Evolutionary conservation across 2,797 vertebrate genomes (phyloP), one percentile per base, ranked within the genome.

Genomic region (Enteromius anoplus): DNA sequence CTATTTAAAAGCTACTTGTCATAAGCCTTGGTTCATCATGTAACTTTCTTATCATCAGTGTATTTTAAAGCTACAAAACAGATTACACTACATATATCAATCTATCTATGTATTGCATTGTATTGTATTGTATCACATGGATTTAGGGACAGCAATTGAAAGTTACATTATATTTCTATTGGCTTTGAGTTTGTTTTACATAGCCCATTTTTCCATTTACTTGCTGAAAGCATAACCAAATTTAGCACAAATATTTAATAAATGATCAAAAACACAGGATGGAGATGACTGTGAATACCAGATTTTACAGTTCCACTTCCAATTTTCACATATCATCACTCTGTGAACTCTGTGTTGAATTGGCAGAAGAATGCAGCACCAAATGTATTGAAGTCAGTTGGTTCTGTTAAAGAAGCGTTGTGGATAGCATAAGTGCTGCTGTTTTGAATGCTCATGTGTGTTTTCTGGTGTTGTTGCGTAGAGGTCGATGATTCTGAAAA

Each of bases 401-500:
- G 15, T 49, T 49, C 42, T 29, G 23, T 47, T 12, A 15, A 70
- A 49, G 8, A 12, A 34, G 10, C 11, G 3, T 53, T 55, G 5
- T 55, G 6, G 19, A 34, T 51, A 47, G 78, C 5, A 29, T 51
- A 6, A 37, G 37, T n/a, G 53, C 21, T 23, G n/a, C 19, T 19
- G 51, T 32, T 11, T 14, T 47, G 23, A 70, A 47, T 8, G 26
- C 53, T 49, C n/a, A 4, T 47, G 23, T 80, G 51, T 32, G 32
- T 40, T 68, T 34, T 8, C 17, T 34, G 2, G 2, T 40, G 65
- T 32, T 80, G 80, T 73, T 26, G 29, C 26, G 55, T 73, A 12
- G 42, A 64, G 15, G 42, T 17, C 15, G 26, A 72, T 62, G 79
- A 19, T 55, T 81, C 69, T n/a, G 66, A 60, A n/a, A 80, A n/a